These are phyloP conservation scores for Aotus griseimembra DNA, from an alignment of 2,797 vertebrate species.

Conservation along the genomic window DNA sequence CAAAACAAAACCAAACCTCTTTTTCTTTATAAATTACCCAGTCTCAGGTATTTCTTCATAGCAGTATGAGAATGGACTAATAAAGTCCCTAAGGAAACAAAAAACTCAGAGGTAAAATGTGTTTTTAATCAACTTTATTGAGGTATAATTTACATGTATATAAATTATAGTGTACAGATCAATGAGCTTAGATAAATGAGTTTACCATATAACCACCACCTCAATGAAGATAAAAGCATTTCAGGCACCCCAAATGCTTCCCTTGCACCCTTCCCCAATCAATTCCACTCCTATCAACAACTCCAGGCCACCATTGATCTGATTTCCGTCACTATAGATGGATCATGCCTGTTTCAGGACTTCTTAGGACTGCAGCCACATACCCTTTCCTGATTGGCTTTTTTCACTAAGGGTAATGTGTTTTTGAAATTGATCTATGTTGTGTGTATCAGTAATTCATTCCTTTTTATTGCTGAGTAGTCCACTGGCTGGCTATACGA, in stretches of 20 bases:
- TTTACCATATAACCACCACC: not conserved
- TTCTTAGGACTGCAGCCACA: not conserved
- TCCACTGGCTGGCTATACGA: no score
- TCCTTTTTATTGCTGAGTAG: not conserved
- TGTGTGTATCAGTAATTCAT: not conserved
- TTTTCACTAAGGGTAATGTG: not conserved
- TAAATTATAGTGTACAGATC: not conserved
- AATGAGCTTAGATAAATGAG: not conserved
- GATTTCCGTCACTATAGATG: not conserved
- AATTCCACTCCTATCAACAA: no score
- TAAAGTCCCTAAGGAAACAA: not conserved
- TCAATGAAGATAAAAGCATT: not conserved
- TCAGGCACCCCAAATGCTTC: not conserved
- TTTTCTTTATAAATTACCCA: not conserved
- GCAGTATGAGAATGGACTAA: not conserved
- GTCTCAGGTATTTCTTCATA: not conserved
- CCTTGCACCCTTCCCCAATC: not conserved
- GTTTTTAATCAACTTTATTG: not conserved
- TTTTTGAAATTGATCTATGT: not conserved
- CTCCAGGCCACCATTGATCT: not conserved
- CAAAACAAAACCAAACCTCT: not conserved
- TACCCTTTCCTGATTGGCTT: not conserved
- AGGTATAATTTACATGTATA: not conserved
- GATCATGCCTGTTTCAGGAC: not conserved
- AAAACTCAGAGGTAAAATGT: not conserved